Evolutionary conservation across 2,113 vertebrate species (phyloP).

Genomic region (Nesospiza acunhae): DNA sequence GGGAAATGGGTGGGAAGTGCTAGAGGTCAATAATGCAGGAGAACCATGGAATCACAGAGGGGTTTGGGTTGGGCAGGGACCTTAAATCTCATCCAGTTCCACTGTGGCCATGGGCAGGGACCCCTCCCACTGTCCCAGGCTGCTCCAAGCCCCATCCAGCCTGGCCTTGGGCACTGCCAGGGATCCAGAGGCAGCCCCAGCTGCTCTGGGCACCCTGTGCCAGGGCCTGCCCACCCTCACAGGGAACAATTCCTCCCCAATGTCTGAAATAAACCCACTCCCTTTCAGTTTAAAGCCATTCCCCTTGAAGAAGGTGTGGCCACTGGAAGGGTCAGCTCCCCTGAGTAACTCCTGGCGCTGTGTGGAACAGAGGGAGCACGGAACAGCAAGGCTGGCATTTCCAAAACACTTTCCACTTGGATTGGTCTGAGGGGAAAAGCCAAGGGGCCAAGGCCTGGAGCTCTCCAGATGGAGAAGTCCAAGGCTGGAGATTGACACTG

Average conservation of each 20-base stretch:
- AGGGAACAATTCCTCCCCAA: background rate
- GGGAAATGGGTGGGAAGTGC: fast-evolving
- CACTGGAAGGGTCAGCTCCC: background rate
- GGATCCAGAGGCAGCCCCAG: background rate
- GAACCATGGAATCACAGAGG: background rate
- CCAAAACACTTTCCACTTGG: background rate
- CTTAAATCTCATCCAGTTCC: background rate
- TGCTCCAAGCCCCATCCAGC: background rate
- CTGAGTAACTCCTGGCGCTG: background rate
- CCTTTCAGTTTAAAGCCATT: background rate
- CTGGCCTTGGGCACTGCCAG: fast-evolving
- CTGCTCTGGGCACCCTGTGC: background rate
- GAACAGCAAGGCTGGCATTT: background rate
- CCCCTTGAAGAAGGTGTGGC: background rate
- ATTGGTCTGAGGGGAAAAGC: background rate
- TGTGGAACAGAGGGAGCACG: background rate
- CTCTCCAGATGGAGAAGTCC: background rate
- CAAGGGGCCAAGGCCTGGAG: background rate
- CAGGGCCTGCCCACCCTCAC: background rate
- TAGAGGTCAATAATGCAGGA: background rate
- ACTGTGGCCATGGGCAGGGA: background rate
- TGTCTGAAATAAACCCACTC: background rate
- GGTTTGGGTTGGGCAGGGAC: background rate
- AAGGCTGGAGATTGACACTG: background rate
- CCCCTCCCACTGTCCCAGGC: fast-evolving